A percentile compares a stretch with the other conserved stretches of the same genome.
Evolutionary conservation across 2,113 vertebrate species (phyloP).

Genomic region (Cynocephalus volans): DNA sequence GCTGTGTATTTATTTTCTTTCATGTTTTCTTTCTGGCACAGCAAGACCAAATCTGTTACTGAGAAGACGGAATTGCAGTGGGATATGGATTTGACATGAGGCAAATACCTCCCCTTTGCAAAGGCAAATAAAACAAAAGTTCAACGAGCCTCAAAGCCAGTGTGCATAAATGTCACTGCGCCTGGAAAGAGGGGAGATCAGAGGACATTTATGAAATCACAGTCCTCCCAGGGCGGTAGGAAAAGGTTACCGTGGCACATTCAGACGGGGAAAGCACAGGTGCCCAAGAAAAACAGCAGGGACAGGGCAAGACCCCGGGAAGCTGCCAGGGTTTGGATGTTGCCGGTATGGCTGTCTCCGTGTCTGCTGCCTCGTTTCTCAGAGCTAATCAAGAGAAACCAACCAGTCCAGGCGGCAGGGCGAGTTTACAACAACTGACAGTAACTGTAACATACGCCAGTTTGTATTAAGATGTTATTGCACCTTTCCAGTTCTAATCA

Average conservation of each 20-base stretch:
- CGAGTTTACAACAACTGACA: conserved; percentile 88
- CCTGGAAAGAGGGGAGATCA: conserved; percentile 53
- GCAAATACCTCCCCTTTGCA: background rate
- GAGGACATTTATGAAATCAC: conserved; percentile 3
- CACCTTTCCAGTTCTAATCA: conserved; percentile 95
- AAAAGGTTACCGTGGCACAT: background rate
- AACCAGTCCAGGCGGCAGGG: conserved; percentile 55
- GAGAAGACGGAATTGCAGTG: background rate
- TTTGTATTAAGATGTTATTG: conserved; percentile 92
- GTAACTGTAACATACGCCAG: conserved; percentile 87
- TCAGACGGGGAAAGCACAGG: conserved; percentile 10
- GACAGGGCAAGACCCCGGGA: conserved; percentile 77
- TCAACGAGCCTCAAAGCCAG: conserved; percentile 13
- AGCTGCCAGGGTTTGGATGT: conserved; percentile 69
- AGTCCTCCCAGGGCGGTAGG: background rate
- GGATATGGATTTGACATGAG: background rate
- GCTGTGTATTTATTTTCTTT: background rate
- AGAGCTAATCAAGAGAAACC: conserved; percentile 73
- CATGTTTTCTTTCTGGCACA: background rate
- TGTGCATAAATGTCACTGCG: conserved; percentile 54
- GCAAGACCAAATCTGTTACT: background rate
- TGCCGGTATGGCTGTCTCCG: conserved; percentile 32
- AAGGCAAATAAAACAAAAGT: conserved; percentile 73
- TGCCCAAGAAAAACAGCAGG: conserved; percentile 65
- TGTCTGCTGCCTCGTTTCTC: conserved; percentile 38